Conservation (phyloP, 2,888 invertebrate species). For the Macrophya alboannulata region DNA sequence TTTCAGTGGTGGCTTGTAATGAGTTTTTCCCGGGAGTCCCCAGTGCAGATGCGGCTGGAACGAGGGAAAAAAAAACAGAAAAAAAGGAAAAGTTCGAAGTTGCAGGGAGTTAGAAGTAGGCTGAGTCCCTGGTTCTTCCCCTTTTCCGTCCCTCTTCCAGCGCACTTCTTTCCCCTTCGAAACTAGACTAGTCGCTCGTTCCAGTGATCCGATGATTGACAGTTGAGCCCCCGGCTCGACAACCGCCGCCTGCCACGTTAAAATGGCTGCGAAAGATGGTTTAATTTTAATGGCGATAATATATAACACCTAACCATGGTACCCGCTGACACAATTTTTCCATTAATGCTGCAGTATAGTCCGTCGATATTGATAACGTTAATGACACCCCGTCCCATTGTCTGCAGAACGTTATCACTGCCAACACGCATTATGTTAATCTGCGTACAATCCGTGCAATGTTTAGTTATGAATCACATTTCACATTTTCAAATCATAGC, state of each 20-base stretch:
- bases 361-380: slow-evolving; percentile 53
- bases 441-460: neutral
- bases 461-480: neutral
- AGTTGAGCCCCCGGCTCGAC: slow-evolving; percentile 69
- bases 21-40: slow-evolving; percentile 73
- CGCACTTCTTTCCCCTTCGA: slow-evolving; percentile 60
- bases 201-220: slow-evolving; percentile 77
- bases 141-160: slow-evolving; percentile 38
- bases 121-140: slow-evolving; percentile 45
- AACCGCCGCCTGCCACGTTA: slow-evolving; percentile 67
- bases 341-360: slow-evolving; percentile 55
- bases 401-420: neutral
- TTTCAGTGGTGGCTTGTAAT: slow-evolving; percentile 73
- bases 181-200: slow-evolving; percentile 66
- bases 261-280: slow-evolving; percentile 78
- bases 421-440: neutral
- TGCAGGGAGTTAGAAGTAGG: slow-evolving; percentile 48
- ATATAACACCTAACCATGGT: slow-evolving; percentile 43
- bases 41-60: slow-evolving; percentile 46
- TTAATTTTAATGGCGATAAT: slow-evolving; percentile 76
- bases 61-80: slow-evolving; percentile 57
- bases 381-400: slow-evolving; percentile 31
- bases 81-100: slow-evolving; percentile 60
- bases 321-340: slow-evolving; percentile 59
- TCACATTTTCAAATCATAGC: neutral